phyloP scores from a whole-genome alignment of 35 echinoderm and acorn worm species.

The Apostichopus japonicus region DNA sequence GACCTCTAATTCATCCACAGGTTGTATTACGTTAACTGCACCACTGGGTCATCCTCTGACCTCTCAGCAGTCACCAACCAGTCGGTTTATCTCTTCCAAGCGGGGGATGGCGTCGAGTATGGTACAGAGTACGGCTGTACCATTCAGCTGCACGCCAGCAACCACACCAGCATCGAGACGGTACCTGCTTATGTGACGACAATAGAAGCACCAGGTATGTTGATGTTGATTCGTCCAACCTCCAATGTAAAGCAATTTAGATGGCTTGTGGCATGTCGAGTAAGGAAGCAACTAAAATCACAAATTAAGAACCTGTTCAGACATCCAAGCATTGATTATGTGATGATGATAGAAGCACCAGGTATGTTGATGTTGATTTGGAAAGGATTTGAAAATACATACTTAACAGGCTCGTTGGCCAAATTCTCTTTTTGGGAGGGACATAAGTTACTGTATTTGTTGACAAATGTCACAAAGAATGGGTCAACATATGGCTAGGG shows the following conservation, averaged over 20 bases:
- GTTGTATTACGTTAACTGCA: constrained; percentile 61
- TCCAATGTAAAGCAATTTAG: too few species aligned
- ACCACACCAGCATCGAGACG: constrained; percentile 55
- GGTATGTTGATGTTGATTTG: not conserved
- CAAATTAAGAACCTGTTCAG: too few species aligned
- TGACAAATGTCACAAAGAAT: too few species aligned
- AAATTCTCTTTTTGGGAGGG: too few species aligned
- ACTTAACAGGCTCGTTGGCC: too few species aligned
- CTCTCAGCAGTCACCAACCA: constrained; percentile 21
- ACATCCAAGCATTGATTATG: not conserved
- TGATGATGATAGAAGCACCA: constrained; percentile 62
- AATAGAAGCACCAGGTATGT: constrained; percentile 64
- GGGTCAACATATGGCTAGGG: too few species aligned
- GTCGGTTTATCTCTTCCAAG: constrained; percentile 32
- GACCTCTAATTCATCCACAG: not conserved
- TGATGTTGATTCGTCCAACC: too few species aligned
- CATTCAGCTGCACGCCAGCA: constrained; percentile 25
- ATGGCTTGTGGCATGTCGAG: too few species aligned
- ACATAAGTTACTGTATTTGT: too few species aligned
- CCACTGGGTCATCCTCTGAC: constrained; percentile 48
- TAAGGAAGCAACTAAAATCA: too few species aligned
- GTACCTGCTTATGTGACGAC: constrained; percentile 61
- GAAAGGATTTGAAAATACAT: too few species aligned
- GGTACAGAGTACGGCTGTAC: constrained; percentile 73
- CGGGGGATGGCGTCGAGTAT: constrained; percentile 40